Base-by-base conservation (phyloP, 2,888 invertebrate genomes). In the Drosophila falleni region DNA sequence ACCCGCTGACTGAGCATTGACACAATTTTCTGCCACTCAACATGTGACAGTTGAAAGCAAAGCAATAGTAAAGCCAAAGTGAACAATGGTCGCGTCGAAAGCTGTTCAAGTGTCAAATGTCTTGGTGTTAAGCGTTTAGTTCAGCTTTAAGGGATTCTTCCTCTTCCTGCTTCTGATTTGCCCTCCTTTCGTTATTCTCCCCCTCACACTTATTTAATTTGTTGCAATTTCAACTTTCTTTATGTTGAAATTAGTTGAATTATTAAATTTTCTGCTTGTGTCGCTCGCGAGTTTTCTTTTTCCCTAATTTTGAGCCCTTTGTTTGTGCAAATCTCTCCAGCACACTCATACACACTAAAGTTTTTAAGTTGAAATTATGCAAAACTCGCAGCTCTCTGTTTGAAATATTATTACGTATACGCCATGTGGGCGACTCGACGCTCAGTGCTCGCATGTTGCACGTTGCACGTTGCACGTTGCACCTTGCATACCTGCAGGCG, bases 351-450 rank as follows among this genome's bases (percentile, higher is more conserved):
- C 50, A n/a, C 42, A 5, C 65, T 13, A 54, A 86, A 86, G 73
- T 86, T 85, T 67, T 74, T 75, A 82, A 82, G 83, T 86, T 80
- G 65, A 86, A 88, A 84, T 84, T 84, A 89, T 89, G 89, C 85
- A 89, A 89, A 84, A 82, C 55, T 72, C 80, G 60, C 76, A 47
- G 65, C 31, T 59, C 51, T 59, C 56, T 19, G 50, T 58, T 61
- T 79, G 75, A 79, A 79, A 87, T 84, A 84, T 74, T 88, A 83
- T 84, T 86, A 83, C 83, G 73, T 72, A 83, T 74, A 84, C 84
- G 84, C 63, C 84, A 73, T 73, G 73, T 71, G 81, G 79, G 71
- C 54, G 41, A 51, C 42, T 67, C 54, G 41, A 41, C 42, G 33
- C 44, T 39, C 35, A 42, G 47, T 33, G 70, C 41, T 76, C 26